Evolutionary conservation across 2,888 invertebrate genomes (phyloP), one percentile per base, ranked within the genome.

Genomic region (Cerceris rybyensis): DNA sequence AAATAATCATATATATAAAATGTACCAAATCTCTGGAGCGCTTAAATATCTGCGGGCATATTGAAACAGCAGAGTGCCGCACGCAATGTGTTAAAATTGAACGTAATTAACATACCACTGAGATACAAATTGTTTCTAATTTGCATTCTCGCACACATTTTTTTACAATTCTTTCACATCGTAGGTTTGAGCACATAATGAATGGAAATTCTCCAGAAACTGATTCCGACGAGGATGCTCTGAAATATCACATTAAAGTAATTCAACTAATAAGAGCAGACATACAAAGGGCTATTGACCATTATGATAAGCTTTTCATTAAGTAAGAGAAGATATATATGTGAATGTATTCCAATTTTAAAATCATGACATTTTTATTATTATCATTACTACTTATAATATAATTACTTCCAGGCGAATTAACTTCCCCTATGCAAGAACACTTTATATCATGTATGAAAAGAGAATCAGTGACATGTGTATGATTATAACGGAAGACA

Each of bases 191-290:
- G 49, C 95, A 96, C 81, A 95, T 97, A 59, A 88, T 96, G 70
- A 96, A 96, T 77, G 96, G 95, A 86, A 96, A 95, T 82, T 94
- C 94, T 67, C 93, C 94, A 57, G 93, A 93, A 14, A 93, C 93
- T 61, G 95, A 95, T 70, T 93, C 93, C 0, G 96, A 96, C 80
- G 96, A 97, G 77, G 95, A 95, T 6, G 94, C 95, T 67, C 92
- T 98, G 58, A 96, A 96, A 86, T 96, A 96, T 92, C 93, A 98
- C 80, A 96, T 97, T 49, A 96, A 97, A 93, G 94, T 98, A 14
- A 96, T 97, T 83, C 97, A 98, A 91, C 92, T 97, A 75, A 94
- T 97, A 43, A 94, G 96, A 57, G 95, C 96, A 0, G 97, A 97
- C 93, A 92, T 97, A 63, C 96, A 97, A 89, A 94, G 95, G 85